phyloP scores from a whole-genome alignment of 2,113 vertebrate genomes.

The Mustelus asterias region DNA sequence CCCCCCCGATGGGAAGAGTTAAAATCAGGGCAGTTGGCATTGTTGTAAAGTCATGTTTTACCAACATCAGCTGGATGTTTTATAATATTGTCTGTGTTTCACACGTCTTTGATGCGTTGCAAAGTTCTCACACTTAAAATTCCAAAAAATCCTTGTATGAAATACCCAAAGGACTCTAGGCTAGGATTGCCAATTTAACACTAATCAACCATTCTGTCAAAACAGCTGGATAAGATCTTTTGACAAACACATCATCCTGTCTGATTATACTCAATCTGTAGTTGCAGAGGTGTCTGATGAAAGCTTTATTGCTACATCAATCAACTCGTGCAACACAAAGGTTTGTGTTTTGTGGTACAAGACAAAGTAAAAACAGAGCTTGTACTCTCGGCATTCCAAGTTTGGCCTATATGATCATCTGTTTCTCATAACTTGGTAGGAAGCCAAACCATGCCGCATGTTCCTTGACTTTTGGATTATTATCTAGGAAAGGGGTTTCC shows the following conservation, averaged over 20 bases:
- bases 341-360: neutral
- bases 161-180: neutral
- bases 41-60: neutral
- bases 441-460: neutral
- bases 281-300: neutral
- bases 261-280: conserved; percentile 10
- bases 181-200: conserved; percentile 8
- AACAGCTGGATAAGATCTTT: conserved; percentile 27
- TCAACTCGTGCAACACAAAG: neutral
- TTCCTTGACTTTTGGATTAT: neutral
- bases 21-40: neutral
- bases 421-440: neutral
- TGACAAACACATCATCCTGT: neutral
- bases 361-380: neutral
- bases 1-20: neutral
- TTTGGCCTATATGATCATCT: neutral
- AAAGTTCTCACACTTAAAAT: neutral
- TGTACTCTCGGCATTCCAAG: neutral
- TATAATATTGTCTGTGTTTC: neutral
- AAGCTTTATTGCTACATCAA: conserved; percentile 13
- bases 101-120: neutral
- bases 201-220: neutral
- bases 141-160: neutral
- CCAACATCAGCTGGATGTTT: neutral
- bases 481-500: neutral